A percentile compares a stretch with the other conserved stretches of the same genome.
phyloP scores from a whole-genome alignment of 2,888 invertebrate genomes.

The Diarsia rubi region DNA sequence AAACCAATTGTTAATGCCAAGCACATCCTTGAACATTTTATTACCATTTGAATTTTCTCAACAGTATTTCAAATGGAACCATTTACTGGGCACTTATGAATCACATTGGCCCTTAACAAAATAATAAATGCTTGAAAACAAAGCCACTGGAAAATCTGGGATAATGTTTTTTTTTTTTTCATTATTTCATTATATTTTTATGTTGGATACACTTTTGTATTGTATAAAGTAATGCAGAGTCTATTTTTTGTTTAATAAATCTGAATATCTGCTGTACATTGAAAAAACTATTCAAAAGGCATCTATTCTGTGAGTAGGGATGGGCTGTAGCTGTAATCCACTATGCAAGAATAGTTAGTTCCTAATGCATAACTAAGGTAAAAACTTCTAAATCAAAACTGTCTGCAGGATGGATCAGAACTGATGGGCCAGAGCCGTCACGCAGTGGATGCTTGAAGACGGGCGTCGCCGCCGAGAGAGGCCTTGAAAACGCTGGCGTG shows the following conservation, averaged over 20 bases:
- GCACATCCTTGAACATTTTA: conserved; percentile 18
- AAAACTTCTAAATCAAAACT: not conserved
- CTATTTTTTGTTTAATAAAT: not conserved
- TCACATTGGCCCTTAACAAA: not conserved
- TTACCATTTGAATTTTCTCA: conserved; percentile 1
- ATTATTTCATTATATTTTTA: no score
- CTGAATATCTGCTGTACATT: not conserved
- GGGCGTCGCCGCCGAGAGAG: no score
- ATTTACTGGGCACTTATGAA: conserved; percentile 4
- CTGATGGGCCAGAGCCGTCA: no score
- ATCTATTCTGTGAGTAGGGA: not conserved
- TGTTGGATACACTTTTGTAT: not conserved
- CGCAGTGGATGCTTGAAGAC: no score
- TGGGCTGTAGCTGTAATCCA: not conserved
- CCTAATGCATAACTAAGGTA: not conserved
- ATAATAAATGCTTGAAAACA: not conserved
- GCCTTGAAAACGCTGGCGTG: no score
- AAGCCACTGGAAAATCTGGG: not conserved
- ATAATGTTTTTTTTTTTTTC: no score
- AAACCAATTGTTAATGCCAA: conserved; percentile 12
- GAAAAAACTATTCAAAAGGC: not conserved
- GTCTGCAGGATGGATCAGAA: no score
- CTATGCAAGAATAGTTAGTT: not conserved
- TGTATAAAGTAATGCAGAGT: not conserved
- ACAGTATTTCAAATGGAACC: not conserved